Base-by-base conservation (phyloP, 2,113 vertebrate species). In the Myodes glareolus region DNA sequence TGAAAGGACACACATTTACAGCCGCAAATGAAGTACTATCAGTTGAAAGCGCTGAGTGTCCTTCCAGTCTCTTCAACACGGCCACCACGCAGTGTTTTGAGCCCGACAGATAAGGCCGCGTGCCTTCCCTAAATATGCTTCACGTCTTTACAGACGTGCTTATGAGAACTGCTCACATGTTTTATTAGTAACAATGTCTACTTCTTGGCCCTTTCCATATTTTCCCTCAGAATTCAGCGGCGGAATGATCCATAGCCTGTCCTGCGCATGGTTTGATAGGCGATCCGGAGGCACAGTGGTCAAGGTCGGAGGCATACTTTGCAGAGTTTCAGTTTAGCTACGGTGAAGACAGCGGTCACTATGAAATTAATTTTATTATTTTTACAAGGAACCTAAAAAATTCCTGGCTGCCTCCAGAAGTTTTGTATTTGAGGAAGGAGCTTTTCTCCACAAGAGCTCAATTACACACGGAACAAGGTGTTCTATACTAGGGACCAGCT, bases 301-400 rank as follows among this genome's bases (percentile, higher is more conserved):
- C 16, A 70, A 45, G 45, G 72, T 72, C 85, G 90, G 45, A 52
- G n/a, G 50, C 50, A 88, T 10, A 80, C 4, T 72, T 89, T 52
- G 76, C 1, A 52, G 23, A 25, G 11, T 63, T 33, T 80, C 1
- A 0, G 23, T 39, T 85, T 72, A 73, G 52, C 75, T 55, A 17
- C 39, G 39, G 45, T 58, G 8, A 52, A 82, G 70, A 75, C 36
- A 84, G 65, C 17, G 25, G 76, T 81, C 25, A n/a, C 61, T 21
- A 10, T 9, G 70, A 61, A 85, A 73, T 81, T 55, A 91, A 58
- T 31, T 77, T 63, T 70, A 45, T 39, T 52, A 45, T 63, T 68
- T 96, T 94, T 42, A 65, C 47, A 88, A 68, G 80, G 45, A 80
- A 23, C 72, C 85, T 97, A 80, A 89, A 50, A 50, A 92, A 94